Evolutionary conservation across 2,888 invertebrate genomes (phyloP), one percentile per base, ranked within the genome.

Genomic region (Pseudococcus jackbeardsleyi): DNA sequence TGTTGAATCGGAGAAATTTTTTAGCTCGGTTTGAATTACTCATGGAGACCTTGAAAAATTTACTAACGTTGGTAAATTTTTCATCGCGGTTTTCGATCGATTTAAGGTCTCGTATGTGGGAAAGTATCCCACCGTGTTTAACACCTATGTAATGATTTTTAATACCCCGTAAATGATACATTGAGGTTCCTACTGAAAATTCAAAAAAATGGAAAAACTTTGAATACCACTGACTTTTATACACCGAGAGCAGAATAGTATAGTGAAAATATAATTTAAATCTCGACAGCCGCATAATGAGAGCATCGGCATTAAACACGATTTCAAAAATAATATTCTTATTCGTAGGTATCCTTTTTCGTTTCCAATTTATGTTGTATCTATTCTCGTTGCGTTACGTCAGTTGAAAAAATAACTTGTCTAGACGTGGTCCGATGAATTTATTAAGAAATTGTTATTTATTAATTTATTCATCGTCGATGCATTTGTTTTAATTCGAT

Each of bases 361-460:
- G 79, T 82, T 82, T 82, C 79, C 79, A 82, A 82, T 82, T 82
- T 82, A 82, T 82, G 79, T 39, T 82, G 46, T 46, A 19, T 82
- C 79, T 82, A 42, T 46, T 82, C 79, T 82, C 17, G 46, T 82
- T 82, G n/a, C 46, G 9, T 82, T 82, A 46, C 42, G 79, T 82
- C 46, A 82, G 79, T 82, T 82, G 19, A 82, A 82, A 72, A 82
- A 82, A 82, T 82, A 82, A 82, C 79, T 46, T 82, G 79, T 82
- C 79, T 82, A 82, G 79, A 82, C 79, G 12, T 19, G 79, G 79
- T 82, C 79, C 79, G 42, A 46, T 12, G 79, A 82, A 82, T 82
- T 82, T 82, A 82, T 82, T 46, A 82, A 82, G 42, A 46, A 82
- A 82, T 82, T 42, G 46, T 46, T 72, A 72, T 72, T 72, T 72